Conservation (phyloP, 2,888 invertebrate species). For the Lasioglossum oenotherae region DNA sequence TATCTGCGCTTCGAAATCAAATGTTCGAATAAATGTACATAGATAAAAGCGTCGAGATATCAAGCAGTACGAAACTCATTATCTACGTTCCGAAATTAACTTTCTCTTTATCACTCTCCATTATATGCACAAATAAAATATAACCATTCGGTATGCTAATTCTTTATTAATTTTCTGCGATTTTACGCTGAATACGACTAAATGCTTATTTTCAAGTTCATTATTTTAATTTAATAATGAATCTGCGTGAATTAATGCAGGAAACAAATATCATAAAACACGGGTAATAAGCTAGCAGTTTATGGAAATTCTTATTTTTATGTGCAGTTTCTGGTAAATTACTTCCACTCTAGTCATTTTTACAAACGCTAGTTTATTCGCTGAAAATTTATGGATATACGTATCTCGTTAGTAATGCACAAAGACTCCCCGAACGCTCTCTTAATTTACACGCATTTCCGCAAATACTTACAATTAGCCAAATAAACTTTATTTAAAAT, state of each 20-base stretch:
- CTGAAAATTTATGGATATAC: neutral
- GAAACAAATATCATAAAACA: slow-evolving; percentile 1
- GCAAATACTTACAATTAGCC: neutral
- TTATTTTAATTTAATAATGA: neutral
- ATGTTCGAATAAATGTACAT: neutral
- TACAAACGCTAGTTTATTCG: neutral
- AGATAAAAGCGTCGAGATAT: slow-evolving; percentile 11
- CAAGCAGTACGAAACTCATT: neutral
- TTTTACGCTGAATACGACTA: neutral
- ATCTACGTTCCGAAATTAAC: neutral
- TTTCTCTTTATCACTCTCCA: neutral
- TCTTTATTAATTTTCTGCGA: neutral
- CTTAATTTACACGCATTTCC: neutral
- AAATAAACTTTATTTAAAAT: neutral
- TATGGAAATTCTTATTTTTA: neutral
- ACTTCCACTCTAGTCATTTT: neutral
- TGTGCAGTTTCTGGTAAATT: neutral
- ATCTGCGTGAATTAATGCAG: neutral
- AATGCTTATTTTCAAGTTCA: neutral
- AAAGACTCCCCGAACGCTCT: neutral
- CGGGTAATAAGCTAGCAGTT: neutral
- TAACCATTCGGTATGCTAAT: neutral
- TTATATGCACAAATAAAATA: neutral
- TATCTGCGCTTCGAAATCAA: neutral
- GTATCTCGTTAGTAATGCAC: neutral